phyloP scores from a whole-genome alignment of 2,797 vertebrate genomes.

The Mormyrops boulengeri region DNA sequence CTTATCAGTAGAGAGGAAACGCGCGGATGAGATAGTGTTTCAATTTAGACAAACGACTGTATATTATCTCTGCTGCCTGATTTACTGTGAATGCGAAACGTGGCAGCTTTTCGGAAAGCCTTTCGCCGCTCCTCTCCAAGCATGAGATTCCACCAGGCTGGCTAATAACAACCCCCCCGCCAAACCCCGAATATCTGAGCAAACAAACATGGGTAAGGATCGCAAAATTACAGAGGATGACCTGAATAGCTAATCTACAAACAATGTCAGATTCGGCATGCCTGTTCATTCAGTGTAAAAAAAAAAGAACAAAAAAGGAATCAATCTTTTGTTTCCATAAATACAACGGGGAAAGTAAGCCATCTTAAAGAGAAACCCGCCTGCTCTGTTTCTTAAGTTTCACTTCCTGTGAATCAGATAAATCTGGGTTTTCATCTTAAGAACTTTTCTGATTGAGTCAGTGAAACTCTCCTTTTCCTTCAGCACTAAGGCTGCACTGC shows the following conservation, averaged over 20 bases:
- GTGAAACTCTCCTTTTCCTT: conserved; percentile 64
- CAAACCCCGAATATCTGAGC: background rate
- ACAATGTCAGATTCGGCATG: conserved; percentile 62
- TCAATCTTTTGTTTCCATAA: conserved; percentile 58
- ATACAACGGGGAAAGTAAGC: conserved; percentile 66
- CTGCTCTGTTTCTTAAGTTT: conserved; percentile 64
- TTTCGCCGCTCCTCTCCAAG: conserved; percentile 66
- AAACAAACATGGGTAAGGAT: conserved; percentile 73
- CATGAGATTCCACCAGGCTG: conserved; percentile 62
- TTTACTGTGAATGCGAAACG: conserved; percentile 70
- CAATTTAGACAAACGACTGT: conserved; percentile 60
- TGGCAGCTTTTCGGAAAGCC: conserved; percentile 68
- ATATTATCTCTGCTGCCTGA: conserved; percentile 72
- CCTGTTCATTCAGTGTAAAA: conserved; percentile 55
- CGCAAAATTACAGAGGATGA: conserved; percentile 66
- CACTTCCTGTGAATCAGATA: conserved; percentile 58
- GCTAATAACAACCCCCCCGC: background rate
- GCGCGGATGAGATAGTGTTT: conserved; percentile 71
- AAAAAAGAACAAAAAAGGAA: conserved; percentile 1
- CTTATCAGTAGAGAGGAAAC: conserved; percentile 64
- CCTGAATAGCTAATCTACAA: conserved; percentile 74
- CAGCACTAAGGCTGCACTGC: conserved; percentile 51
- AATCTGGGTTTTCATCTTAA: conserved; percentile 69
- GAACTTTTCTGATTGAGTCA: conserved; percentile 59
- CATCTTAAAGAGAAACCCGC: conserved; percentile 53